These are phyloP conservation scores for Passer domesticus DNA, from an alignment of 2,113 vertebrate genomes.

Conservation along the genomic window DNA sequence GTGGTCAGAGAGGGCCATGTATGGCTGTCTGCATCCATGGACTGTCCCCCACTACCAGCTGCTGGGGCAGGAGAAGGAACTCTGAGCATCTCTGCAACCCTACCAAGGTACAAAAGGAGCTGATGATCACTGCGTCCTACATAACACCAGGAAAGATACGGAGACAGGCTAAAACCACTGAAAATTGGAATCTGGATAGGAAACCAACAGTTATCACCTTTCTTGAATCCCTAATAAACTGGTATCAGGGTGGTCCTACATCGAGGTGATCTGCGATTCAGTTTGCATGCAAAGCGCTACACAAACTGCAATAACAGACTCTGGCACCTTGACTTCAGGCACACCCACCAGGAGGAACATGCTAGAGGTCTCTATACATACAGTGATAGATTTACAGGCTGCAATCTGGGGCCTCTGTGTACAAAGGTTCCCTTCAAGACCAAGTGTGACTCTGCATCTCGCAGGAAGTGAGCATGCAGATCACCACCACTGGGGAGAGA, in stretches of 20 bases:
- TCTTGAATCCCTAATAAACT: background rate
- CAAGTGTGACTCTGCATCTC: slow-evolving; percentile 12
- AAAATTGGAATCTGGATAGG: slow-evolving; percentile 4
- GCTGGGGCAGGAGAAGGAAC: background rate
- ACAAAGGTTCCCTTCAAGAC: slow-evolving; percentile 29
- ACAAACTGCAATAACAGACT: slow-evolving; percentile 44
- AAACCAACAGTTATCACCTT: background rate
- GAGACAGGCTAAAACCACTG: background rate
- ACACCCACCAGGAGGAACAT: slow-evolving; percentile 7
- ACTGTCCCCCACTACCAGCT: background rate
- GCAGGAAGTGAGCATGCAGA: background rate
- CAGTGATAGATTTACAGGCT: slow-evolving; percentile 43
- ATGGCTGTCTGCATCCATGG: background rate
- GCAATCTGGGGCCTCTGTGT: background rate
- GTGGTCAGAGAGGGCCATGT: background rate
- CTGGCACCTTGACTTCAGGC: slow-evolving; percentile 11
- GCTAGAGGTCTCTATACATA: slow-evolving; percentile 36
- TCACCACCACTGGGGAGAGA: background rate
- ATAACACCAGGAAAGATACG: background rate
- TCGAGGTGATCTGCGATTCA: background rate
- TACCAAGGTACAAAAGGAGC: background rate
- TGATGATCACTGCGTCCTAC: background rate
- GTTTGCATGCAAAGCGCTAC: slow-evolving; percentile 27
- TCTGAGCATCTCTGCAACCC: background rate
- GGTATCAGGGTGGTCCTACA: background rate